Evolutionary conservation across 2,888 invertebrate species (phyloP), one percentile per base, ranked within the genome.

Genomic region (Ennomos quercinarius): DNA sequence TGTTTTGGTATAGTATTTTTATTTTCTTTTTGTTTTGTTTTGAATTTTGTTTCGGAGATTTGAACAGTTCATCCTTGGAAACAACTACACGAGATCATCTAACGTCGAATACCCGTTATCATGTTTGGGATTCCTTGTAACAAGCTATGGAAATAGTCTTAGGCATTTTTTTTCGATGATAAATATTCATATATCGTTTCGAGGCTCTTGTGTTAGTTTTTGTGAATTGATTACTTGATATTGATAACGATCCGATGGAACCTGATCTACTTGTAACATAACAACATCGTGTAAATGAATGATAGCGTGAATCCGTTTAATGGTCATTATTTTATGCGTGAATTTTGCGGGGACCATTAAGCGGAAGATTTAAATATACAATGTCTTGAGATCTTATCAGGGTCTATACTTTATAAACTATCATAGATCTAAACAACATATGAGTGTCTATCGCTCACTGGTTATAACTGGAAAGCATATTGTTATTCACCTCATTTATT

Each of bases 1-100:
- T 93, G 93, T 86, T 93, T 93, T 85, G 93, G 93, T 93, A 93
- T 75, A 82, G 87, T 92, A 91, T 88, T 86, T 77, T 78, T 76
- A 78, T 72, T 53, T 60, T 50, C 54, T 39, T 36, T 55, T 50
- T 50, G 11, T 40, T 10, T 40, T 53, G n/a, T 51, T 42, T 4
- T 27, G 9, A 9, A 11, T 35, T 46, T 13, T 17, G 27, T 43
- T 36, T 40, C 9, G 17, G 12, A 11, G 17, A 17, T 17, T 38
- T 17, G 1, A 52, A 34, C 8, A 10, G 44, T 53, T 53, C 35
- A 35, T 35, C 44, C 35, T 27, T 27, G 27, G 27, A 27, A 27
- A 27, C 27, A 27, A 27, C 5, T 27, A 27, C 27, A 27, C 27
- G 6, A 27, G 27, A 27, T 27, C 27, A 27, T 27, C 27, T 27